Percentiles rank a stretch among this genome's conserved stretches.
Evolutionary conservation across 2,797 vertebrate genomes (phyloP).

Genomic region (Peromyscus aztecus): DNA sequence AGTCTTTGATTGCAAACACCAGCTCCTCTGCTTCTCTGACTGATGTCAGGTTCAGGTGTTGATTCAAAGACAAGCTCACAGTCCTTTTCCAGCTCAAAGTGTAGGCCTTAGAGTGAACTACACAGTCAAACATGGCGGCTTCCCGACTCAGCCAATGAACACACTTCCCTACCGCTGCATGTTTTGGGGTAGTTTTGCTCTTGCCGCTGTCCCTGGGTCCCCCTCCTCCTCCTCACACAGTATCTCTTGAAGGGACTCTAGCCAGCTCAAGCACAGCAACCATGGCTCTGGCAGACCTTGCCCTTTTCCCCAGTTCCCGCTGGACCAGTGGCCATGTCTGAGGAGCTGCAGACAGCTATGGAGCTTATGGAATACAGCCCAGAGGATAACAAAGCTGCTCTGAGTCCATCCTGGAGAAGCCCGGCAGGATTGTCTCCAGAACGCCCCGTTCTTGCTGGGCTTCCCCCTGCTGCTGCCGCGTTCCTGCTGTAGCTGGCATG

Average conservation of each 20-base stretch:
- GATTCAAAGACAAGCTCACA: constrained; percentile 8
- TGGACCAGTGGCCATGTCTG: not conserved
- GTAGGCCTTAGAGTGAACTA: constrained; percentile 32
- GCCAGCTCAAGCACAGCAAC: not conserved
- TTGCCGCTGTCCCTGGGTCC: no score
- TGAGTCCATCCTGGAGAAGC: not conserved
- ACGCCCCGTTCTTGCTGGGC: not conserved
- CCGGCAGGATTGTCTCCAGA: not conserved
- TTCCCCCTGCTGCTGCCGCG: not conserved
- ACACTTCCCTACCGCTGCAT: not conserved
- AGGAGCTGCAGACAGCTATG: not conserved
- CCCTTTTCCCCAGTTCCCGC: not conserved
- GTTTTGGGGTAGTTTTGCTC: not conserved
- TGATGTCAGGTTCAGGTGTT: not conserved
- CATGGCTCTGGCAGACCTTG: not conserved
- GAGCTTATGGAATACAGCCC: not conserved
- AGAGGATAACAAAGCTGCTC: not conserved
- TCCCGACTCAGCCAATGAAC: not conserved
- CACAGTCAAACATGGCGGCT: not conserved
- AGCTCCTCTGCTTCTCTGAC: not conserved
- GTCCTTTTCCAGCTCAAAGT: not conserved
- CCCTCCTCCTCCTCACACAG: no score
- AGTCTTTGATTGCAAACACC: not conserved
- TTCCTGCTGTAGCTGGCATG: not conserved
- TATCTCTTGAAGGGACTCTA: not conserved